Percentiles rank a stretch among this genome's conserved stretches.
phyloP scores from a whole-genome alignment of 2,113 vertebrate species.

The Eleginops maclovinus region DNA sequence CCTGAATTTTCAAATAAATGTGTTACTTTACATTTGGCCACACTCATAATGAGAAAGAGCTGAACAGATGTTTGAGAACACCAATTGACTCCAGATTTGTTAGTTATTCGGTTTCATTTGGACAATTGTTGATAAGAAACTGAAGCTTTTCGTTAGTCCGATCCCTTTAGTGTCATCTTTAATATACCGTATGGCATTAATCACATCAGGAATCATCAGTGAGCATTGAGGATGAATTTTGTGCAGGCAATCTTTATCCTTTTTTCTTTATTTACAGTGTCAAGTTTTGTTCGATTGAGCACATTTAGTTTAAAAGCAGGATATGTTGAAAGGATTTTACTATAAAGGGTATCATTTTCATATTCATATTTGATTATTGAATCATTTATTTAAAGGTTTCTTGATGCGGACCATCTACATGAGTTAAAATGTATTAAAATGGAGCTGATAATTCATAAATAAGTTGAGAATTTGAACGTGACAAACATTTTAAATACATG shows the following conservation, averaged over 20 bases:
- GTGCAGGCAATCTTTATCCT: not conserved
- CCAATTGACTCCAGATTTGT: not conserved
- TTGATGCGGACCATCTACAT: too few species aligned
- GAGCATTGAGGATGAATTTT: too few species aligned
- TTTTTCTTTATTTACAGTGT: not conserved
- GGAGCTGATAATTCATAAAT: too few species aligned
- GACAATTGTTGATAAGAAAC: constrained; percentile 16
- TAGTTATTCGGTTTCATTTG: not conserved
- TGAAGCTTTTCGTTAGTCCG: not conserved
- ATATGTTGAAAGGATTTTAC: not conserved
- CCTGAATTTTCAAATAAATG: not conserved
- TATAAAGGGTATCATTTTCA: too few species aligned
- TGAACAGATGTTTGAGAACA: constrained; percentile 29
- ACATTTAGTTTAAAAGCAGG: not conserved
- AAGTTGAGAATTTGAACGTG: too few species aligned
- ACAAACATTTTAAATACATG: too few species aligned
- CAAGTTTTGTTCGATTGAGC: not conserved
- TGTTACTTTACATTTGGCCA: not conserved
- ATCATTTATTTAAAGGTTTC: too few species aligned
- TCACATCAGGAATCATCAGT: not conserved
- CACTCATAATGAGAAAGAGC: not conserved
- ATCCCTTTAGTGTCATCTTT: not conserved
- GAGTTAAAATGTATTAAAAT: too few species aligned
- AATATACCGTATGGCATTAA: not conserved
- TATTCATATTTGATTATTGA: too few species aligned